Conservation (phyloP, 2,888 invertebrate species). For the Sminthurinus aureus region DNA sequence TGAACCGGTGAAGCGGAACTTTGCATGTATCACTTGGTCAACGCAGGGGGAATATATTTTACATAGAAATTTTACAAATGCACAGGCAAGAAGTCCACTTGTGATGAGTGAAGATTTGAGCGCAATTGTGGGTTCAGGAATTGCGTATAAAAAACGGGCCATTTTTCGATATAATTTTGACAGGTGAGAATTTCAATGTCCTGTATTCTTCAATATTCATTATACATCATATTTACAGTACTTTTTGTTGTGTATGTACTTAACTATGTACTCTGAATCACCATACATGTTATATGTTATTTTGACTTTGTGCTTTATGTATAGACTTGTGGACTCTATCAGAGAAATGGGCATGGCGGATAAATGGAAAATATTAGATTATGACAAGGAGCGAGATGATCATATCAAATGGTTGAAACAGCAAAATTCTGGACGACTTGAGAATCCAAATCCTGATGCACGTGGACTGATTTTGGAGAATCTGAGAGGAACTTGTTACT, state of each 20-base stretch:
- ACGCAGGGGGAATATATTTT: constrained; percentile 40
- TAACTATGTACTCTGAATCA: too few relatives aligned
- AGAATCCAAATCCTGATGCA: not conserved
- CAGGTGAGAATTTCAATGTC: too few relatives aligned
- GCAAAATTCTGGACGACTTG: too few relatives aligned
- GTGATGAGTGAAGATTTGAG: constrained; percentile 40
- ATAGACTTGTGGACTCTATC: constrained; percentile 15
- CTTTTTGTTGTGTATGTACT: too few relatives aligned
- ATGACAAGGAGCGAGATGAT: constrained; percentile 12
- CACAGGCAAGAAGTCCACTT: constrained; percentile 33
- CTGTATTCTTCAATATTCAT: too few relatives aligned
- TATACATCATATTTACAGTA: too few relatives aligned
- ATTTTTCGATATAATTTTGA: constrained; percentile 28
- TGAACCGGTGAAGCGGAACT: constrained; percentile 25
- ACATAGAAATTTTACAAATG: constrained; percentile 36
- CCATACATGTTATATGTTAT: too few relatives aligned
- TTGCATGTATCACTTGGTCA: constrained; percentile 45
- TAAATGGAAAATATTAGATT: constrained; percentile 29
- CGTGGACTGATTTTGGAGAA: constrained; percentile 2
- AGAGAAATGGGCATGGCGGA: constrained; percentile 34
- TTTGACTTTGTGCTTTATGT: too few relatives aligned
- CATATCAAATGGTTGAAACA: constrained; percentile 24
- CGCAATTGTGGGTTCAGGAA: constrained; percentile 34
- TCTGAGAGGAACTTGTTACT: constrained; percentile 24
- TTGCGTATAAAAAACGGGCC: constrained; percentile 23